Base-by-base conservation (phyloP, 2,113 vertebrate genomes). In the Rhinopomastus cyanomelas region DNA sequence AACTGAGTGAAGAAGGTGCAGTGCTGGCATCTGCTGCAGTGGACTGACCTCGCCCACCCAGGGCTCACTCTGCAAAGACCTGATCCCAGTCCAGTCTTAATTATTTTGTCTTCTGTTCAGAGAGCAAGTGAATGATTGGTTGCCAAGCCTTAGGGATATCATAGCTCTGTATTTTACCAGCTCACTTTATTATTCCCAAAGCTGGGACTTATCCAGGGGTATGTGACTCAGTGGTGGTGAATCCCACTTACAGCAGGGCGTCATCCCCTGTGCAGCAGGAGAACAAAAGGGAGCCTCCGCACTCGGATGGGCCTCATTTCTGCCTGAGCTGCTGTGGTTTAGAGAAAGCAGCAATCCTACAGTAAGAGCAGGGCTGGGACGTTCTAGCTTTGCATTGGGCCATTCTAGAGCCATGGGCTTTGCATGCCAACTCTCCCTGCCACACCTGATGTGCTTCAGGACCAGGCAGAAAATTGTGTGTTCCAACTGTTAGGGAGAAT, bases 261-360 rank as follows among this genome's bases (percentile, higher is more conserved):
- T n/a, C n/a, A n/a, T 32, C 49, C 29, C 8, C 42, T 18, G 60
- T 2, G 2, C 37, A 3, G 61, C 2, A 2, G 3, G 0, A 20
- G 27, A 55, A 19, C 6, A 22, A 8, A 49, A 23, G 51, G 23
- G 32, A 64, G 32, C 4, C 9, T n/a, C 4, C 46, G 52, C 16
- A 1, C n/a, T 12, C 2, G n/a, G 20, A 46, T 3, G 23, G 51
- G 36, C 26, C 32, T 65, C 22, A 0, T 18, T 77, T 39, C 79
- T 53, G 18, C 25, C 2, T 1, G 30, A 39, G 22, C 49, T 5
- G 7, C 7, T 68, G 64, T 42, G 27, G 12, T 59, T 34, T 3
- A 19, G 29, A 52, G 30, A 36, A 73, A 79, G 4, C 2, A 21
- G 36, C 55, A 5, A 61, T 84, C 36, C 77, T 53, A 57, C 0